Evolutionary conservation across 2,888 invertebrate species (phyloP), one percentile per base, ranked within the genome.

Genomic region (Tetheella fluctuosa): DNA sequence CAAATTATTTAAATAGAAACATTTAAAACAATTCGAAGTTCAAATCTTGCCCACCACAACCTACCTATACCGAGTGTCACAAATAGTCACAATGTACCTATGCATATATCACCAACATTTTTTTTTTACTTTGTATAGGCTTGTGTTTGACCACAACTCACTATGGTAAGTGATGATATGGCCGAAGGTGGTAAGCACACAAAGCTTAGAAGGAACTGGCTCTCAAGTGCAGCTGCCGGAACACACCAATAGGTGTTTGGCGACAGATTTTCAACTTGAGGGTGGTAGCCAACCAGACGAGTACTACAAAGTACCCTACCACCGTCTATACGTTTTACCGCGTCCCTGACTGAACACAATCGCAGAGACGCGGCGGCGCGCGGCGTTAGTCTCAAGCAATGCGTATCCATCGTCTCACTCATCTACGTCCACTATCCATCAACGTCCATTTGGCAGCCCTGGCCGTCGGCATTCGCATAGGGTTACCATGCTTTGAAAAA

Each of bases 381-480:
- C n/a, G n/a, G n/a, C 52, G 61, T 54, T 67, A 70, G 67, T 68
- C 67, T 66, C 57, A 37, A 52, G 59, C 63, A 58, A 62, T 62
- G 62, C 63, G 62, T 64, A 63, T 66, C 65, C 65, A 67, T 54
- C 42, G 62, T 55, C 59, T 62, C 20, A 62, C 64, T 64, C 34
- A 10, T 12, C 66, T 48, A 60, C 58, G 65, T 60, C 62, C 61
- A 60, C 58, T 64, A 67, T 64, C 64, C 63, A 62, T 68, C 69
- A 64, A 59, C 59, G 59, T 61, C 59, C 59, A 60, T 57, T 61
- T 64, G 54, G 54, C 59, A 59, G 59, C 58, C 57, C 62, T 56
- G 57, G 48, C 48, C 48, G 20, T n/a, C 48, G 48, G 48, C 48
- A 10, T 20, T 48, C 48, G 10, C 20, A 0, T 42, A 48, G 20